A percentile compares a stretch with the other conserved stretches of the same genome.
phyloP scores from a whole-genome alignment of 1,140 invertebrate species.

The Drosophila parabipectinata region DNA sequence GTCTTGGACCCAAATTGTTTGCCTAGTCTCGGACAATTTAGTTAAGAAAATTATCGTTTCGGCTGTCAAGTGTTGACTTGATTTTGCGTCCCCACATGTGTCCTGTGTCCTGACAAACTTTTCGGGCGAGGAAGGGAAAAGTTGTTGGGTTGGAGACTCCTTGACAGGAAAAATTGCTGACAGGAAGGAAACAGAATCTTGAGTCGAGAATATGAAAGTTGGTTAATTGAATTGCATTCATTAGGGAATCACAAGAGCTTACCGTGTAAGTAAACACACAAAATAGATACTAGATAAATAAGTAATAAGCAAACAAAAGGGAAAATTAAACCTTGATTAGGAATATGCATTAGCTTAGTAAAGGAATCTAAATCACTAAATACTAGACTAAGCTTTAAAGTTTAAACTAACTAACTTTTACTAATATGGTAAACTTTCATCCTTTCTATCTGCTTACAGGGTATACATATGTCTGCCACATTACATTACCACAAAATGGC shows the following conservation, averaged over 20 bases:
- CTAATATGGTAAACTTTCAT: neutral
- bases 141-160: slow-evolving; percentile 20
- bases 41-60: slow-evolving; percentile 75
- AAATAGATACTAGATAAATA: slow-evolving; percentile 40
- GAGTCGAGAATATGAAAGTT: slow-evolving; percentile 38
- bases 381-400: no score
- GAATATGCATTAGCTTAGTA: neutral
- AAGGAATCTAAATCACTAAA: neutral
- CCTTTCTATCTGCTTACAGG: slow-evolving; percentile 21
- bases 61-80: slow-evolving; percentile 58
- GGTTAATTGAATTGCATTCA: slow-evolving; percentile 48
- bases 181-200: slow-evolving; percentile 9
- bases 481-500: slow-evolving; percentile 14
- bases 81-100: slow-evolving; percentile 18
- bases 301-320: slow-evolving; percentile 1
- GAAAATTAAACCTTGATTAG: slow-evolving; percentile 10
- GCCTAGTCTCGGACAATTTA: slow-evolving; percentile 66
- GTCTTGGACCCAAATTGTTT: slow-evolving; percentile 54
- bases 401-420: no score
- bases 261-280: slow-evolving; percentile 16
- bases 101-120: slow-evolving; percentile 21
- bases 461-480: neutral
- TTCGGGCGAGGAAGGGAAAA: neutral
- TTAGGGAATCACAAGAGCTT: slow-evolving; percentile 22
- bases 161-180: slow-evolving; percentile 32